Conservation (phyloP, 2,888 invertebrate genomes). For the Volucella inflata region DNA sequence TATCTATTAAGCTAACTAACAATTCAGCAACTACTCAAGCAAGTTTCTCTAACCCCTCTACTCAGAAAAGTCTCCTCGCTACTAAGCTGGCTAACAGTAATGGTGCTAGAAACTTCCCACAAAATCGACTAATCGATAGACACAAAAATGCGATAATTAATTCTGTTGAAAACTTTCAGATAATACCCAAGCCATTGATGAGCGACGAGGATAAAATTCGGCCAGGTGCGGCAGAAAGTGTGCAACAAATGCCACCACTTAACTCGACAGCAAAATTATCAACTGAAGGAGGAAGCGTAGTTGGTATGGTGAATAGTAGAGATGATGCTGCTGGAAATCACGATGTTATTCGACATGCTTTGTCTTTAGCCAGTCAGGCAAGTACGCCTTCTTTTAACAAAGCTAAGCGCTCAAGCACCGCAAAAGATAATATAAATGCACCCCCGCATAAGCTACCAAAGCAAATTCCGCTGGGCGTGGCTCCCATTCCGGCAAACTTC, state of each 20-base stretch:
- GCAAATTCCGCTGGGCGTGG: slow-evolving; percentile 80
- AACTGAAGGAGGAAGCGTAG: slow-evolving; percentile 70
- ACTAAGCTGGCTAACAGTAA: slow-evolving; percentile 42
- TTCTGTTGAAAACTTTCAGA: slow-evolving; percentile 85
- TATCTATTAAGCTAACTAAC: slow-evolving; percentile 82
- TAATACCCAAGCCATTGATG: slow-evolving; percentile 80
- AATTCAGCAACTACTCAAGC: slow-evolving; percentile 70
- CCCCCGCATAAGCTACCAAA: slow-evolving; percentile 76
- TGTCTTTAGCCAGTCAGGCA: slow-evolving; percentile 60
- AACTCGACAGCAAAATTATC: slow-evolving; percentile 79
- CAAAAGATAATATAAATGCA: slow-evolving; percentile 32
- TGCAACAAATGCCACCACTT: slow-evolving; percentile 78
- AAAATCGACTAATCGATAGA: slow-evolving; percentile 56
- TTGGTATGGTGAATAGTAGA: slow-evolving; percentile 43
- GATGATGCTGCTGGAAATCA: slow-evolving; percentile 56
- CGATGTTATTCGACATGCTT: slow-evolving; percentile 62
- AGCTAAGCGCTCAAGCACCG: slow-evolving; percentile 55
- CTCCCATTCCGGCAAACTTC: slow-evolving; percentile 83
- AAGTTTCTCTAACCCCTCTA: slow-evolving; percentile 55
- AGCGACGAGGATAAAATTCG: slow-evolving; percentile 77
- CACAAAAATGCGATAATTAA: slow-evolving; percentile 80
- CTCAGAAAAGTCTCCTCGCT: slow-evolving; percentile 50
- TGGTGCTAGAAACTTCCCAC: slow-evolving; percentile 47
- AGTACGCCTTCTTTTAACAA: slow-evolving; percentile 63
- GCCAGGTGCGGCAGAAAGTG: slow-evolving; percentile 72